Evolutionary conservation across 2,113 vertebrate genomes (phyloP).

Genomic region (Sapajus apella): DNA sequence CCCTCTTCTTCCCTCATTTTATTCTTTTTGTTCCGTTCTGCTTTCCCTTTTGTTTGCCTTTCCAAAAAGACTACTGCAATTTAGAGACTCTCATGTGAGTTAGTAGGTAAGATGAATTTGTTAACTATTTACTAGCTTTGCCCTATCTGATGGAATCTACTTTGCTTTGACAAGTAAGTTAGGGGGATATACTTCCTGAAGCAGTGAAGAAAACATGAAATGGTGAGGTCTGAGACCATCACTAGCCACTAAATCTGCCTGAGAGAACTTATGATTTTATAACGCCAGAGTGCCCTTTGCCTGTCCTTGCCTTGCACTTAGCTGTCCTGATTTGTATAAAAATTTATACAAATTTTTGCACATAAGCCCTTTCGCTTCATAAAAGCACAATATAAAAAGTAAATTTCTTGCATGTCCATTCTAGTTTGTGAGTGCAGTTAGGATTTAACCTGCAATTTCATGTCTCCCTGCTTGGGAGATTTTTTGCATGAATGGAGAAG

Average conservation of each 20-base stretch:
- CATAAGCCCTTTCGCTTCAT: background rate
- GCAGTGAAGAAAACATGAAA: background rate
- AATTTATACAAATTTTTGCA: background rate
- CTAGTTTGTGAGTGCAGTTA: background rate
- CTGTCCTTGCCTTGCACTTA: background rate
- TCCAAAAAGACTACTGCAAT: background rate
- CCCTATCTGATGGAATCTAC: background rate
- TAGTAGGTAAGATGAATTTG: background rate
- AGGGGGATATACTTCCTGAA: background rate
- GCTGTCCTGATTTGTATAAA: background rate
- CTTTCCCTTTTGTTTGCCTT: background rate
- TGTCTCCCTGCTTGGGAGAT: background rate
- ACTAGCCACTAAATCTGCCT: no score
- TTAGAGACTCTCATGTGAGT: background rate
- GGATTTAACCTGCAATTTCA: background rate
- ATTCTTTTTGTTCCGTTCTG: background rate
- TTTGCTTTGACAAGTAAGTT: background rate
- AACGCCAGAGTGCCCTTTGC: accelerated
- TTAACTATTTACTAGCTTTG: background rate
- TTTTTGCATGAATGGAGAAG: background rate
- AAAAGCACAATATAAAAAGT: background rate
- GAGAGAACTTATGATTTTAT: background rate
- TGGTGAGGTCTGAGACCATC: background rate
- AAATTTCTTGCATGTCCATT: background rate
- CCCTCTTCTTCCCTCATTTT: background rate